A percentile compares a stretch with the other conserved stretches of the same genome.
Evolutionary conservation across 2,888 invertebrate genomes (phyloP).

Genomic region (Unio pictorum): DNA sequence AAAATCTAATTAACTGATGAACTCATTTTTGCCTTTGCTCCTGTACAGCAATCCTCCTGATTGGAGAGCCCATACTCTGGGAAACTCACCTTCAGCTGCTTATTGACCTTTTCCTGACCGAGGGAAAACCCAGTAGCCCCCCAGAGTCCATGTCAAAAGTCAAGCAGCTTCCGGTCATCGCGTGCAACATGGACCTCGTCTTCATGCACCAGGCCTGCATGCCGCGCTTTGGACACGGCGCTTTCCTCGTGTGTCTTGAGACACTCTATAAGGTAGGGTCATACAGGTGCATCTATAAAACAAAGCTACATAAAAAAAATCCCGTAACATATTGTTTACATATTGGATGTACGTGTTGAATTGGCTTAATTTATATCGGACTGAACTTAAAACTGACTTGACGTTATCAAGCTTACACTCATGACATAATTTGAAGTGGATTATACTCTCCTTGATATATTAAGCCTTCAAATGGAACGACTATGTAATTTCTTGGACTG

Average conservation of each 20-base stretch:
- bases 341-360: too few species aligned
- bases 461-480: too few species aligned
- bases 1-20: too few species aligned
- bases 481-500: too few species aligned
- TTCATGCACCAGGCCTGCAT: constrained; percentile 69
- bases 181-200: constrained; percentile 70
- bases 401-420: too few species aligned
- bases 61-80: constrained; percentile 69
- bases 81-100: constrained; percentile 67
- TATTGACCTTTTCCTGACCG: constrained; percentile 67
- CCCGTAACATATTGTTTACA: too few species aligned
- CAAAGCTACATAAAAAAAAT: too few species aligned
- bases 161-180: constrained; percentile 66
- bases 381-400: too few species aligned
- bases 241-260: constrained; percentile 68
- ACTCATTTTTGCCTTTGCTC: not conserved
- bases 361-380: too few species aligned
- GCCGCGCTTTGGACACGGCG: constrained; percentile 70
- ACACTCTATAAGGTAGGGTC: constrained; percentile 61
- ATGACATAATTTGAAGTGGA: too few species aligned
- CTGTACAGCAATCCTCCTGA: constrained; percentile 59
- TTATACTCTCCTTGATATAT: too few species aligned
- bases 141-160: constrained; percentile 33
- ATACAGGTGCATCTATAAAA: too few species aligned
- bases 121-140: constrained; percentile 61